Percentiles rank a stretch among this genome's conserved stretches.
Evolutionary conservation across 1,140 invertebrate species (phyloP).

Genomic region (Agrilus planipennis): DNA sequence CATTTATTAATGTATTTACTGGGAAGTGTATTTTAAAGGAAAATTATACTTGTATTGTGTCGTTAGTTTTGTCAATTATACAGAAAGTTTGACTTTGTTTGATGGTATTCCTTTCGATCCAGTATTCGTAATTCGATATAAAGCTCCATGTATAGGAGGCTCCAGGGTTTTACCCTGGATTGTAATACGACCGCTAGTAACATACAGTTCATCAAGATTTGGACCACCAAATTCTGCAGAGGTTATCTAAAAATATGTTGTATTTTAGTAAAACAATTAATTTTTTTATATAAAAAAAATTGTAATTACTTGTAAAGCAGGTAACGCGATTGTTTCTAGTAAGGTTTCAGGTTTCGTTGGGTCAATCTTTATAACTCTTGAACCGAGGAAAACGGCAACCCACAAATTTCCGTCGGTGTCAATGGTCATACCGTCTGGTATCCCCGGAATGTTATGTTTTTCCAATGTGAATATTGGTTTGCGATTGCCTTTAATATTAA

Average conservation of each 20-base stretch:
- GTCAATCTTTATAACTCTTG: conserved; percentile 20
- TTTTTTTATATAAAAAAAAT: background rate
- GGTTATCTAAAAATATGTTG: conserved; percentile 38
- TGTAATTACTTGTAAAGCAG: conserved; percentile 9
- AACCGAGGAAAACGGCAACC: conserved; percentile 43
- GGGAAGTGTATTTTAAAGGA: too few species aligned
- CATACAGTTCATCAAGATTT: conserved; percentile 57
- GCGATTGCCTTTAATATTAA: conserved; percentile 16
- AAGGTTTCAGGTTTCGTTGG: conserved; percentile 25
- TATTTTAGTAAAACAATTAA: background rate
- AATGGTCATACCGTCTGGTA: conserved; percentile 58
- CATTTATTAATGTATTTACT: too few species aligned
- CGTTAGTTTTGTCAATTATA: too few species aligned
- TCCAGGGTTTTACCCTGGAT: conserved; percentile 35
- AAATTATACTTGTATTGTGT: too few species aligned
- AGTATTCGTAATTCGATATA: conserved; percentile 56
- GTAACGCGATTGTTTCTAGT: conserved; percentile 7
- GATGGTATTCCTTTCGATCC: conserved; percentile 40
- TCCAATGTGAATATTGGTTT: conserved; percentile 19
- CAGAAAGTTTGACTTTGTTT: conserved; percentile 7
- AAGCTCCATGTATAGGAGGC: conserved; percentile 49
- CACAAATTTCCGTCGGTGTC: conserved; percentile 50
- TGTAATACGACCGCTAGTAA: conserved; percentile 49
- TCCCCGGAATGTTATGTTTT: conserved; percentile 24
- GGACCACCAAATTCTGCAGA: conserved; percentile 67